Evolutionary conservation across 2,113 vertebrate genomes (phyloP).

Genomic region (Scophthalmus maximus): DNA sequence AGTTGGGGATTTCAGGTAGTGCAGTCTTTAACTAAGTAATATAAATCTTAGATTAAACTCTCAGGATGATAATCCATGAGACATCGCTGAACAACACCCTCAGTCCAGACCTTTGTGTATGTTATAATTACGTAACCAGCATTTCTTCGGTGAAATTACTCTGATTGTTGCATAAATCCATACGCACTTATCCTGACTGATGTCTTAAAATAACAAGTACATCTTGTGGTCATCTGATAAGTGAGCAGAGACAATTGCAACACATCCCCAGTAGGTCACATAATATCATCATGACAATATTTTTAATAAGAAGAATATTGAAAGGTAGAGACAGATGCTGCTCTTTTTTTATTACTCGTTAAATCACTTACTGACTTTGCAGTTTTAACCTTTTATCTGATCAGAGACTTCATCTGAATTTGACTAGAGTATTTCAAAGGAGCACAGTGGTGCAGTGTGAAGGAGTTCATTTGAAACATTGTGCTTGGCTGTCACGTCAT

Average conservation of each 20-base stretch:
- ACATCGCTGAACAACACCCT: conserved; percentile 17
- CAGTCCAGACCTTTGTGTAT: not conserved
- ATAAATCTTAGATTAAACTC: not conserved
- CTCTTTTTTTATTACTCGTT: no score
- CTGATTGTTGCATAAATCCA: no score
- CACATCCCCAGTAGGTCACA: not conserved
- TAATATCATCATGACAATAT: not conserved
- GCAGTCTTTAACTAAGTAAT: no score
- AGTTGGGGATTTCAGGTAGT: not conserved
- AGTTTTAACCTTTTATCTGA: not conserved
- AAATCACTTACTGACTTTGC: not conserved
- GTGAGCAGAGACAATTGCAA: not conserved
- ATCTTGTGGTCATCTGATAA: not conserved
- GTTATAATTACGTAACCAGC: no score
- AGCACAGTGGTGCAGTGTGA: not conserved
- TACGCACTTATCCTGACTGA: conserved; percentile 1
- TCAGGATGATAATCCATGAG: not conserved
- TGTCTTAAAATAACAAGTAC: conserved; percentile 7
- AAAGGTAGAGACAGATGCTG: no score
- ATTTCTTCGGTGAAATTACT: no score
- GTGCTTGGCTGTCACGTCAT: not conserved
- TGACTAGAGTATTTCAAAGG: not conserved
- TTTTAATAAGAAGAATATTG: conserved; percentile 4
- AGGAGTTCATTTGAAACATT: not conserved
- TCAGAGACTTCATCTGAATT: not conserved